These are phyloP conservation scores for Porites lobata DNA, from an alignment of 92 coral and sea anemone genomes.

Conservation along the genomic window DNA sequence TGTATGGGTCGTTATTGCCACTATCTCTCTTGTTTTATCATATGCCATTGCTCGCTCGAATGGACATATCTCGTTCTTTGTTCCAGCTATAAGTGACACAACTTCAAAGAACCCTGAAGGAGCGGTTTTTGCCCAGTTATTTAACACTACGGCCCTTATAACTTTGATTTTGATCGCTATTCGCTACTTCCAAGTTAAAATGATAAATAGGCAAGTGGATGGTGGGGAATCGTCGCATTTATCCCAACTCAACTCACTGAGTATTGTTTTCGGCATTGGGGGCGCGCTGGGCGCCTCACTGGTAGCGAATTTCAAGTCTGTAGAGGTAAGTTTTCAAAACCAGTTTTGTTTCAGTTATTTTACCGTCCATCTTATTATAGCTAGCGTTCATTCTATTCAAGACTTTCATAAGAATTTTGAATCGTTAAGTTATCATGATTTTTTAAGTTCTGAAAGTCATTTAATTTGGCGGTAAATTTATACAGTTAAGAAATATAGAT, in stretches of 20 bases:
- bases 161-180: slow-evolving; percentile 75
- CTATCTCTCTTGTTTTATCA: slow-evolving; percentile 66
- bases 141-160: slow-evolving; percentile 79
- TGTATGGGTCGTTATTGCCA: slow-evolving; percentile 78
- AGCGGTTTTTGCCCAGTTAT: slow-evolving; percentile 81
- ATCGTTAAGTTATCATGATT: not conserved
- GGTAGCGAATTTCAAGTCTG: slow-evolving; percentile 85
- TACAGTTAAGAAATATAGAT: not conserved
- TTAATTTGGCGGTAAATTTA: not conserved
- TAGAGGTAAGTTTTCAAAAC: slow-evolving; percentile 63
- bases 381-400: not conserved
- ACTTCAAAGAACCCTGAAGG: slow-evolving; percentile 83
- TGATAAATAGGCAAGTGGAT: slow-evolving; percentile 64
- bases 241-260: slow-evolving; percentile 63
- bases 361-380: not conserved
- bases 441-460: too few species aligned
- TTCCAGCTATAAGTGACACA: slow-evolving; percentile 89
- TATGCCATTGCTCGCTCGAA: slow-evolving; percentile 73
- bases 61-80: slow-evolving; percentile 75
- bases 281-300: slow-evolving; percentile 80
- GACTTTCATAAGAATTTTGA: not conserved
- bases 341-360: not conserved
- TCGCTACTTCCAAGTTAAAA: slow-evolving; percentile 81
- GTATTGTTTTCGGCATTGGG: slow-evolving; percentile 68
- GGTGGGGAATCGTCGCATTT: slow-evolving; percentile 59